Percentiles rank a stretch among this genome's conserved stretches.
phyloP scores from a whole-genome alignment of 2,888 invertebrate species.

The Synergus umbraculus region DNA sequence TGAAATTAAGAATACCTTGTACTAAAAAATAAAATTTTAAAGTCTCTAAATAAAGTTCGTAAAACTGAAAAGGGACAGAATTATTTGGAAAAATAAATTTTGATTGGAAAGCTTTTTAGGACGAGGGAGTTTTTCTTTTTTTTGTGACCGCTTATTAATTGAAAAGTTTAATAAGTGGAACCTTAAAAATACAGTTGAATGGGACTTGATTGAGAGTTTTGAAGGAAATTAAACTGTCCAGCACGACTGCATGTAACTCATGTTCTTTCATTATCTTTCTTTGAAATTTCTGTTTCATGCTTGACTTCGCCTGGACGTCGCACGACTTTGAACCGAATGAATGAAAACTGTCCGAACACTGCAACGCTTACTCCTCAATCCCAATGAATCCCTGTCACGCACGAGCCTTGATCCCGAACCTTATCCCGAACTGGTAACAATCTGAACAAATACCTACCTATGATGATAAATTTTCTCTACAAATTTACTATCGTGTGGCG shows the following conservation, averaged over 20 bases:
- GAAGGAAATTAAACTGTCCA: slow-evolving; percentile 25
- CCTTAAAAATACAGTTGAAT: background rate
- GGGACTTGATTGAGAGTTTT: slow-evolving; percentile 11
- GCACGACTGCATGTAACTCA: slow-evolving; percentile 63
- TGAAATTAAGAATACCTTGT: too few relatives aligned
- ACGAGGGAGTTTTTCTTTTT: background rate
- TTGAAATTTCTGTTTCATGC: slow-evolving; percentile 78
- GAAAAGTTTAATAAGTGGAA: slow-evolving; percentile 10
- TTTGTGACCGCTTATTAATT: background rate
- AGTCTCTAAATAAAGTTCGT: too few relatives aligned
- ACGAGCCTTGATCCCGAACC: slow-evolving; percentile 47
- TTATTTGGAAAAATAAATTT: too few relatives aligned
- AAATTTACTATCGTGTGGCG: slow-evolving; percentile 59
- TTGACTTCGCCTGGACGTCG: slow-evolving; percentile 77
- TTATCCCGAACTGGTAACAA: slow-evolving; percentile 44
- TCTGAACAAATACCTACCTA: slow-evolving; percentile 20
- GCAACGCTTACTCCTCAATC: slow-evolving; percentile 59
- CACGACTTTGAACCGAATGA: slow-evolving; percentile 73
- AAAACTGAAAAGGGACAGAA: too few relatives aligned
- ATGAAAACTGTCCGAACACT: slow-evolving; percentile 62
- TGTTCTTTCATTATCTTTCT: slow-evolving; percentile 75
- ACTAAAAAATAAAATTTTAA: too few relatives aligned
- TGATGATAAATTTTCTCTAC: background rate
- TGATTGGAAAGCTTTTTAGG: too few relatives aligned
- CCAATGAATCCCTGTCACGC: slow-evolving; percentile 52